Evolutionary conservation across 2,888 invertebrate species (phyloP), one percentile per base, ranked within the genome.

Genomic region (Baccha elongata): DNA sequence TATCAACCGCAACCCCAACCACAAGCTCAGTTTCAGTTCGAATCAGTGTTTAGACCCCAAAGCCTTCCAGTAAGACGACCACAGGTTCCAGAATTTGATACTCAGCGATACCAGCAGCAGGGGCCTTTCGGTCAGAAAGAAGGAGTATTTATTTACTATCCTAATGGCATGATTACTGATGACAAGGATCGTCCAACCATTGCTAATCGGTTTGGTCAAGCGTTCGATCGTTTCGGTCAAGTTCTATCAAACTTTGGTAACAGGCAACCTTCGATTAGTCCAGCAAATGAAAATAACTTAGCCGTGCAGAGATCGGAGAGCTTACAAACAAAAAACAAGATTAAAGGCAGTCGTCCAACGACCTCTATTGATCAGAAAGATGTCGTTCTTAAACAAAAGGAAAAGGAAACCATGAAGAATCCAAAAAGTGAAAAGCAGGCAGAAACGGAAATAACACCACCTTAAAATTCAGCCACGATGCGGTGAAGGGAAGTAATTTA

Each of bases 211-310:
- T 19, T 81, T 48, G 67, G 62, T 0, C 76, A 76, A 37, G 81
- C 48, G 7, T 37, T 81, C 6, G 81, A 81, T 67, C 75, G 81
- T 5, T 50, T 80, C 13, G 80, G 80, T n/a, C 68, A 74, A 19
- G 75, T 10, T 11, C 60, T 81, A 17, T 71, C 75, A 19, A 81
- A 48, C 44, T 3, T 81, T 0, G 26, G 67, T 15, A 68, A 62
- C 17, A 21, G 79, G 13, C 73, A 68, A 29, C 19, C 15, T 0
- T 1, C 19, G 6, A 58, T 32, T 1, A 75, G 10, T n/a, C 21
- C 55, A 10, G 1, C 10, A 53, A 1, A 1, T 6, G 37, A 40
- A 13, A 42, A 7, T 15, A n/a, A 44, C 17, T 13, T 3, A 0
- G 11, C 0, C 2, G 4, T 6, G 3, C 32, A 52, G 3, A 53